These are phyloP conservation scores for Diabrotica balteata DNA, from an alignment of 2,888 invertebrate species.

Conservation along the genomic window DNA sequence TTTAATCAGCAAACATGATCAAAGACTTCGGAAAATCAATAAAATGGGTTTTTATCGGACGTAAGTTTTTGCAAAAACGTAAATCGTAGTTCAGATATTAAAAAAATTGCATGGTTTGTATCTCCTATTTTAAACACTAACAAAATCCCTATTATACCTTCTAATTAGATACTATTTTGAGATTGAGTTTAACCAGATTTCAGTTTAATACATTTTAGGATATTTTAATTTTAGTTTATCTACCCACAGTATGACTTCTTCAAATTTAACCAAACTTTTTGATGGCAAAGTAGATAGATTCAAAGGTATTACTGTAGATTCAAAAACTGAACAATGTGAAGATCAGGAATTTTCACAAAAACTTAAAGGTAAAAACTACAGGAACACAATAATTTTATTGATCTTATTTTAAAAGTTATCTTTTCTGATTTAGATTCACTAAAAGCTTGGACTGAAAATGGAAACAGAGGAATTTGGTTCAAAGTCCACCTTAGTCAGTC, in stretches of 20 bases:
- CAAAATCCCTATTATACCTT: too few relatives aligned
- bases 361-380: constrained; percentile 64
- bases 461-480: constrained; percentile 82
- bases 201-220: background rate
- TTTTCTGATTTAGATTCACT: constrained; percentile 69
- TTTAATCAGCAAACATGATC: constrained; percentile 5
- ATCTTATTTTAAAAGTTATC: background rate
- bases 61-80: constrained; percentile 5
- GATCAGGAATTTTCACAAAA: constrained; percentile 63
- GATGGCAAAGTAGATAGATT: constrained; percentile 69
- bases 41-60: constrained; percentile 5
- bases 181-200: too few relatives aligned
- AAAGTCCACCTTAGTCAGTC: constrained; percentile 74
- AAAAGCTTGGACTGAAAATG: constrained; percentile 69
- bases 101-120: too few relatives aligned
- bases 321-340: constrained; percentile 66
- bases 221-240: constrained; percentile 1
- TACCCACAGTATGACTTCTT: background rate
- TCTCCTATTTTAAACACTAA: too few relatives aligned
- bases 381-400: background rate
- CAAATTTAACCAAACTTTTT: constrained; percentile 52
- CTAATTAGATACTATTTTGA: too few relatives aligned
- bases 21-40: constrained; percentile 3
- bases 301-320: constrained; percentile 77
- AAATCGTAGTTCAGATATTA: too few relatives aligned